phyloP scores from a whole-genome alignment of 2,113 vertebrate species.

The Oncorhynchus gorbuscha region DNA sequence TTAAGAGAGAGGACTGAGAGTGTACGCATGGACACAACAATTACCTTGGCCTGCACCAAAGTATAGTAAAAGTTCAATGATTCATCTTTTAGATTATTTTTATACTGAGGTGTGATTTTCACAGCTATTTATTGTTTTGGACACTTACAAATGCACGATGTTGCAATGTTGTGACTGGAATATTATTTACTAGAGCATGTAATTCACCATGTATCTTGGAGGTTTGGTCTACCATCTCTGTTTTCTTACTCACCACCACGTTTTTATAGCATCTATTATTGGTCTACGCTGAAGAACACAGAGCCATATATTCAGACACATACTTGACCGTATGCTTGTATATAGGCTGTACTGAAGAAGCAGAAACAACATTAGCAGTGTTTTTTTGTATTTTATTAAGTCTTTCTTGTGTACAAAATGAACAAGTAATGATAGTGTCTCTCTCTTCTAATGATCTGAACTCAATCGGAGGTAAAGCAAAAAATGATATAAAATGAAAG shows the following conservation, averaged over 20 bases:
- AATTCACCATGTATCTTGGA: background rate
- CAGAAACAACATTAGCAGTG: background rate
- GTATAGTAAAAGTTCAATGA: conserved; percentile 45
- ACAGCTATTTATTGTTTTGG: background rate
- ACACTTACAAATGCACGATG: background rate
- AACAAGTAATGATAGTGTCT: conserved; percentile 12
- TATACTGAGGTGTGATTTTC: background rate
- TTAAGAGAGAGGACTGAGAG: conserved; percentile 23
- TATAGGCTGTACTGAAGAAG: background rate
- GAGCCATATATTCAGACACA: background rate
- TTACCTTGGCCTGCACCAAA: conserved; percentile 65
- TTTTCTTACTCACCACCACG: background rate
- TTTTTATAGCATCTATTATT: background rate
- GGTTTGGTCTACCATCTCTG: background rate
- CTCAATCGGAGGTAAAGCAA: background rate
- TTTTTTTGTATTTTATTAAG: conserved; percentile 1
- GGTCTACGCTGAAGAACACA: background rate
- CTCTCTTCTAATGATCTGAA: background rate
- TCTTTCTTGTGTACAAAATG: conserved; percentile 30
- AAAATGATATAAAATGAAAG: conserved; percentile 4
- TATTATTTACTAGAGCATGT: conserved; percentile 14
- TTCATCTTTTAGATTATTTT: background rate
- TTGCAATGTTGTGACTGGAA: background rate
- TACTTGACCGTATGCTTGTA: background rate
- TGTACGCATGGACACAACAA: conserved; percentile 6